Conservation (phyloP, 2,888 invertebrate species). For the Drosophila paranaensis region DNA sequence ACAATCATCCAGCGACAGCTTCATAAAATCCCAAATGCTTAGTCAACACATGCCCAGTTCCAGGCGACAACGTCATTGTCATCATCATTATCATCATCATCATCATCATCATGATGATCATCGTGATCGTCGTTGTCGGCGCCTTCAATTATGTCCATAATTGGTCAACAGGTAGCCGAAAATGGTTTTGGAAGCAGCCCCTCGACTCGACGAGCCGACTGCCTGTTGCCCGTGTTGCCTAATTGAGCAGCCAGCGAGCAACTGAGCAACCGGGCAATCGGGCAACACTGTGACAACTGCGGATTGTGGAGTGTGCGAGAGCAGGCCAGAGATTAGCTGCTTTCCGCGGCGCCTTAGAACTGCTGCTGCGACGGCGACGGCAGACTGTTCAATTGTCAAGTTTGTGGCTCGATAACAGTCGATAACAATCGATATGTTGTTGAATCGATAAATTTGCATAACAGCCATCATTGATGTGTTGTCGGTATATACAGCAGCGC, state of each 20-base stretch:
- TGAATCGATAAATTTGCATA: no score
- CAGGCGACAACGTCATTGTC: slow-evolving; percentile 46
- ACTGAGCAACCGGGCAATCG: slow-evolving; percentile 1
- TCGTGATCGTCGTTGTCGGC: slow-evolving; percentile 49
- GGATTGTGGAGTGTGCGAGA: slow-evolving; percentile 28
- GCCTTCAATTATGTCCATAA: slow-evolving; percentile 78
- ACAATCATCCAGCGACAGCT: slow-evolving; percentile 62
- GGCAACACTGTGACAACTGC: slow-evolving; percentile 13
- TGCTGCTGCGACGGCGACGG: background rate
- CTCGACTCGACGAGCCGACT: background rate
- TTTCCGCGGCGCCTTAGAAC: slow-evolving; percentile 41
- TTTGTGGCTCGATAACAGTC: background rate
- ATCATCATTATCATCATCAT: slow-evolving; percentile 8
- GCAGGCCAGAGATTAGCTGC: slow-evolving; percentile 27
- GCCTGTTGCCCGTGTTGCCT: slow-evolving; percentile 47
- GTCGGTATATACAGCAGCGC: no score
- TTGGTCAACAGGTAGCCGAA: slow-evolving; percentile 78
- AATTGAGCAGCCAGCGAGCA: slow-evolving; percentile 49
- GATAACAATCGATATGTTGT: background rate
- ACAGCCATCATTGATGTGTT: no score
- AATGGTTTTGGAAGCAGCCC: slow-evolving; percentile 59
- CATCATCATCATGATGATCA: background rate
- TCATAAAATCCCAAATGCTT: slow-evolving; percentile 52
- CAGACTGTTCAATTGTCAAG: slow-evolving; percentile 8
- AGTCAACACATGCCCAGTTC: slow-evolving; percentile 23